These are phyloP conservation scores for Cantharis flavilabris DNA, from an alignment of 2,888 invertebrate genomes.

Conservation along the genomic window DNA sequence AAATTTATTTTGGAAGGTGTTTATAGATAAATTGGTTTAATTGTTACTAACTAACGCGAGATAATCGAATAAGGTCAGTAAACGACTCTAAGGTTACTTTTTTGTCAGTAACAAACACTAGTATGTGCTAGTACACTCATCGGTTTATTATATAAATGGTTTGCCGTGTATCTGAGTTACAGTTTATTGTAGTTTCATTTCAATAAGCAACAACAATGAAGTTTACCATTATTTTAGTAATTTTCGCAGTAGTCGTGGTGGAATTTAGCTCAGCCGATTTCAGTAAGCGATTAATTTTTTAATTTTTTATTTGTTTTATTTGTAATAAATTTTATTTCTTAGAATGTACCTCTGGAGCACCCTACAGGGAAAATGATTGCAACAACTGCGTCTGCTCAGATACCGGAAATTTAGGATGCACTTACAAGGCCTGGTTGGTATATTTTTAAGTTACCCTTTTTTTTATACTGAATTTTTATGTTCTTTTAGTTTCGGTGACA, in stretches of 20 bases:
- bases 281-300: neutral
- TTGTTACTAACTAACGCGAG: neutral
- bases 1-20: neutral
- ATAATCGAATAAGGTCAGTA: neutral
- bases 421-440: neutral
- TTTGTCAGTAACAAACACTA: neutral
- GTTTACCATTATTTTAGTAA: neutral
- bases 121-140: neutral
- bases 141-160: neutral
- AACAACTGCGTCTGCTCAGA: slow-evolving; percentile 1
- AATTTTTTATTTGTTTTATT: too few species aligned
- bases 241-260: neutral
- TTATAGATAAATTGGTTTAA: neutral
- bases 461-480: neutral
- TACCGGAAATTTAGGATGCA: neutral
- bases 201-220: neutral
- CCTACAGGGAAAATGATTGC: slow-evolving; percentile 11
- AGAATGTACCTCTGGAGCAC: slow-evolving; percentile 1
- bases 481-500: neutral
- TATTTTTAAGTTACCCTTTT: neutral
- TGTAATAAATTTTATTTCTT: neutral
- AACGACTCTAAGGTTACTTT: neutral
- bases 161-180: neutral
- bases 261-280: neutral
- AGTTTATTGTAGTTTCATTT: neutral